phyloP scores from a whole-genome alignment of 2,888 invertebrate species.

The Cataglyphis rosenhaueri region DNA sequence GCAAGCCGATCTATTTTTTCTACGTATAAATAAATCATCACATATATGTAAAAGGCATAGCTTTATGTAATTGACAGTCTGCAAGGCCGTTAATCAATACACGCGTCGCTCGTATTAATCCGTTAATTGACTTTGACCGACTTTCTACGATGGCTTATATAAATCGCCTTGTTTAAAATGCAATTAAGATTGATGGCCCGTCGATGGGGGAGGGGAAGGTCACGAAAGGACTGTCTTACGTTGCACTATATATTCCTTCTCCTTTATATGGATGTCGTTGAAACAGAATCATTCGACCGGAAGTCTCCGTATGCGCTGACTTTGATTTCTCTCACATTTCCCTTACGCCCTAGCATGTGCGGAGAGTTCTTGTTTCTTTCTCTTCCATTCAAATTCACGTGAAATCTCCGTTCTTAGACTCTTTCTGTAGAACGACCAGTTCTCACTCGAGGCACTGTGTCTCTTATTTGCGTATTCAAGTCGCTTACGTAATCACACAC shows the following conservation, averaged over 20 bases:
- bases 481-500: background rate
- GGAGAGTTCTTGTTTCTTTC: slow-evolving; percentile 24
- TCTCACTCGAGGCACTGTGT: background rate
- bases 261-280: background rate
- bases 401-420: slow-evolving; percentile 2
- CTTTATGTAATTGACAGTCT: background rate
- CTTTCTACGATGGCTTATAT: background rate
- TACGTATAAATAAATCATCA: background rate
- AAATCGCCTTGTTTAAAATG: slow-evolving; percentile 4
- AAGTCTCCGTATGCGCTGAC: slow-evolving; percentile 29
- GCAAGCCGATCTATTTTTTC: background rate
- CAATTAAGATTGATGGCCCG: background rate
- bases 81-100: background rate
- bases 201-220: background rate
- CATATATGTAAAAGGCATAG: no score
- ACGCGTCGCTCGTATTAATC: background rate
- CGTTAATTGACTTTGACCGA: background rate
- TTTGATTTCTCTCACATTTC: slow-evolving; percentile 36
- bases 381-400: background rate
- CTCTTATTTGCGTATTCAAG: background rate
- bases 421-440: background rate
- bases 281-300: slow-evolving; percentile 34
- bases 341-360: background rate
- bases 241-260: background rate
- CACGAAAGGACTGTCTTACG: background rate